These are phyloP conservation scores for Silvanus unidentatus DNA, from an alignment of 2,888 invertebrate genomes.

Conservation along the genomic window DNA sequence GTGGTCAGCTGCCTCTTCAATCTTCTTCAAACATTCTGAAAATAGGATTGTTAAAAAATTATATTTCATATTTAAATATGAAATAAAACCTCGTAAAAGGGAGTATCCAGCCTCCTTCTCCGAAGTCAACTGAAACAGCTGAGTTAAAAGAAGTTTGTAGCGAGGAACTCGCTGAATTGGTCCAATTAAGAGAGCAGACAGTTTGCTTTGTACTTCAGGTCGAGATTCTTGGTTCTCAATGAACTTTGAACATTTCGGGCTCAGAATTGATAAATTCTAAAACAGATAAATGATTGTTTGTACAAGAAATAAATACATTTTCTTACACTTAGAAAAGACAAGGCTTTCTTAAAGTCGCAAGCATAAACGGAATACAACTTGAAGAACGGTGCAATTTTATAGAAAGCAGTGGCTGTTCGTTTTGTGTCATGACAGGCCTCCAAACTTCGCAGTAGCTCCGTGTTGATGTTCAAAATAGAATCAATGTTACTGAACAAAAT, in stretches of 20 bases:
- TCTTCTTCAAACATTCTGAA: conserved; percentile 59
- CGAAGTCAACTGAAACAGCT: conserved; percentile 49
- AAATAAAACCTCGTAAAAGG: conserved; percentile 23
- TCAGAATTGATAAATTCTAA: conserved; percentile 49
- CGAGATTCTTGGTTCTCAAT: conserved; percentile 59
- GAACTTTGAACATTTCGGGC: conserved; percentile 53
- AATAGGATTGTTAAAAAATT: too few relatives aligned
- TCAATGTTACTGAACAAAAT: conserved; percentile 59
- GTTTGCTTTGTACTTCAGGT: conserved; percentile 64
- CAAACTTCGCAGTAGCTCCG: conserved; percentile 55
- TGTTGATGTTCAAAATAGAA: conserved; percentile 59
- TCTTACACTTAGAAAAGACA: conserved; percentile 57
- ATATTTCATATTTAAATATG: conserved; percentile 4
- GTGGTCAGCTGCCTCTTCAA: conserved; percentile 63
- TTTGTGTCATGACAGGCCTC: conserved; percentile 50
- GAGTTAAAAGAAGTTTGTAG: conserved; percentile 65
- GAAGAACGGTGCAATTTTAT: conserved; percentile 67
- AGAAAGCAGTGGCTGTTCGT: conserved; percentile 57
- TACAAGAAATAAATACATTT: conserved; percentile 4
- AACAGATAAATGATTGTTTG: conserved; percentile 13
- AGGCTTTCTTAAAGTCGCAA: conserved; percentile 61
- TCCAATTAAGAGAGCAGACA: conserved; percentile 67
- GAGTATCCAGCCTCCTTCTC: conserved; percentile 25
- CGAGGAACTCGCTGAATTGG: conserved; percentile 76
- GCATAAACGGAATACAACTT: conserved; percentile 75